Evolutionary conservation across 1,140 invertebrate genomes (phyloP), one percentile per base, ranked within the genome.

Genomic region (Cyrtorhinus lividipennis): DNA sequence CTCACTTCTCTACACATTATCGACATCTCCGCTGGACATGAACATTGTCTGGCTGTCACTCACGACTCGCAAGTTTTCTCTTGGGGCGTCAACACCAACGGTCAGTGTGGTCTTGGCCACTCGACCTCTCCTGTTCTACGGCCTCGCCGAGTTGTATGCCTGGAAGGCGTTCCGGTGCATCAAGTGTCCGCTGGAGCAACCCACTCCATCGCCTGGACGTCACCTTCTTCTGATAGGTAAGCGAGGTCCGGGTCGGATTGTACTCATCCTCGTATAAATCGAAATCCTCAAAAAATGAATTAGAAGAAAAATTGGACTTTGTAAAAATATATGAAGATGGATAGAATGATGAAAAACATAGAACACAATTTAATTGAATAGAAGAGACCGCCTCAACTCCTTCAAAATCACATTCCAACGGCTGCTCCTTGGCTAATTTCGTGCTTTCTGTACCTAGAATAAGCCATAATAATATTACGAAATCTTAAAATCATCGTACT

Each of bases 81-180:
- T 1, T 86, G 84, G 84, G 84, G 84, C 30, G 81, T 81, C 64
- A 85, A 84, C 74, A 78, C 81, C 26, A 82, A 84, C 75, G 84
- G 84, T 0, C 84, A 86, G 68, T 85, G 82, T 73, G 83, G 83
- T 15, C 80, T 83, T 69, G 83, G 83, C 8, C 82, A 84, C 70
- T 78, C 78, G 1, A 81, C 79, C 12, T 81, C 79, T 44, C 81
- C 81, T 1, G 78, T 85, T 15, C 78, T 78, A 56, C 72, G 78
- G 67, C 83, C 84, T 20, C 73, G 77, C 12, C 77, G 82, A 67
- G 82, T 86, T 0, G 71, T 81, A 48, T 81, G 81, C 2, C 69
- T 86, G 13, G 80, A 80, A 18, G 78, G 78, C 0, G 75, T 80
- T 56, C 76, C 76, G 62, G 78, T 85, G 59, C 74, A 80, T 48